Evolutionary conservation across 2,113 vertebrate species (phyloP), one percentile per base, ranked within the genome.

Genomic region (Chaetura pelagica): DNA sequence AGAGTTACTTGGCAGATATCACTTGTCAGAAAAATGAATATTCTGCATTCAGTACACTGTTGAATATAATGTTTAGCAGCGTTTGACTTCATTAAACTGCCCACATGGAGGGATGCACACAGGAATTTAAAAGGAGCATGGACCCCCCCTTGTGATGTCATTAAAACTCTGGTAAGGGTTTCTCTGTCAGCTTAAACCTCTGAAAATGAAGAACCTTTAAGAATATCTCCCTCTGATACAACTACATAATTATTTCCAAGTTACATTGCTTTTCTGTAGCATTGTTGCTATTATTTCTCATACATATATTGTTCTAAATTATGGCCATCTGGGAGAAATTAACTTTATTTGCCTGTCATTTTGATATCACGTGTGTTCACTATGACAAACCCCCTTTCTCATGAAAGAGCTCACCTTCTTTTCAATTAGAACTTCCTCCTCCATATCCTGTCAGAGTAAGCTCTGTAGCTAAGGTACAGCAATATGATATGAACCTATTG

Each of bases 391-490:
- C 15, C 55, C 49, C 44, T 30, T 88, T 30, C 63, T 77, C 40
- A 46, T 16, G 40, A 77, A 46, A 23, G 6, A 80, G 27, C 35
- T 84, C 68, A 55, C 49, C 55, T 74, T 29, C 61, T 57, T 74
- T 76, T 77, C 55, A 69, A 30, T 92, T 90, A 67, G 51, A 81
- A 82, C 72, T 93, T 87, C 61, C 42, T 84, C 29, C 57, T 90
- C 91, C 80, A 89, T 89, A 93, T 92, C 95, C 96, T 94, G 72
- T 83, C 67, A 48, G 75, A 82, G 38, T 59, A 30, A 51, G 68
- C 58, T 74, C 57, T 22, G 44, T 15, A 48, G 34, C 68, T 74
- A 8, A 71, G 55, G 22, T 3, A 35, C 59, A 84, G 3, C 76
- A 35, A 78, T 85, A 81, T 95, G 78, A 94, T 91, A 87, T 17